phyloP scores from a whole-genome alignment of 2,888 invertebrate species.

The Malacosoma neustria region DNA sequence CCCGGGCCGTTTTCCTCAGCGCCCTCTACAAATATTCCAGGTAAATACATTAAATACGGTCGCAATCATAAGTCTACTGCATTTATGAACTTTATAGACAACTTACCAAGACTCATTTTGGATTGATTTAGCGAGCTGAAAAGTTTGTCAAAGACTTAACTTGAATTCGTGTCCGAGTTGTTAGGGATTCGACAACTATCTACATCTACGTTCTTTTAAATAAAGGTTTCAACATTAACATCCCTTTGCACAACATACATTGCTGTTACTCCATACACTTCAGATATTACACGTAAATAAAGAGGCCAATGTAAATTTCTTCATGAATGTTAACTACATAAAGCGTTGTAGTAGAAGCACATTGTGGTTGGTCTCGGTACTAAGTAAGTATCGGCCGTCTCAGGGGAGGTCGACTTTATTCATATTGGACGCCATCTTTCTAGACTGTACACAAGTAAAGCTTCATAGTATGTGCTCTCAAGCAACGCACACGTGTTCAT shows the following conservation, averaged over 20 bases:
- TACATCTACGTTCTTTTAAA: constrained; percentile 18
- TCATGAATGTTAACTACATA: not conserved
- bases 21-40: constrained; percentile 36
- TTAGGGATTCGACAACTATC: constrained; percentile 32
- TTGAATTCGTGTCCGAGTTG: constrained; percentile 47
- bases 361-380: not conserved
- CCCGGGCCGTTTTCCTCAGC: constrained; percentile 4
- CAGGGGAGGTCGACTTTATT: not conserved
- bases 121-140: constrained; percentile 1
- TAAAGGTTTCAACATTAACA: not conserved
- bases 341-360: not conserved
- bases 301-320: not conserved
- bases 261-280: not conserved
- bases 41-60: constrained; percentile 29
- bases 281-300: not conserved
- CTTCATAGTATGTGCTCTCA: no score
- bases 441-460: no score
- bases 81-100: not conserved
- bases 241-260: not conserved
- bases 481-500: no score
- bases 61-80: not conserved
- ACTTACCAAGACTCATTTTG: constrained; percentile 15
- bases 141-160: constrained; percentile 31
- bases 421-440: not conserved
- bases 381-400: not conserved